A percentile compares a stretch with the other conserved stretches of the same genome.
Evolutionary conservation across 2,888 invertebrate genomes (phyloP).

Genomic region (Beris morrisii): DNA sequence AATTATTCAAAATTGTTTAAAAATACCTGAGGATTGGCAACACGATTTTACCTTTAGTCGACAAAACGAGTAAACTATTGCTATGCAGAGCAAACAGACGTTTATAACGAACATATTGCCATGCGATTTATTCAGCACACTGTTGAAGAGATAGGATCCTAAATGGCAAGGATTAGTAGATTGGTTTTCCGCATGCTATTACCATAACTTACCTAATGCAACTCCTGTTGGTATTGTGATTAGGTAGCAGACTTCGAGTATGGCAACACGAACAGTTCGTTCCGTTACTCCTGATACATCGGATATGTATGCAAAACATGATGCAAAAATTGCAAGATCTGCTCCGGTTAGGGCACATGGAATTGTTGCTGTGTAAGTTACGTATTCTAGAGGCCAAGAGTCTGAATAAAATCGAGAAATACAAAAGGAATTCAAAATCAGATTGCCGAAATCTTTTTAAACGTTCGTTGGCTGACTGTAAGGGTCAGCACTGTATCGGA

Average conservation of each 20-base stretch:
- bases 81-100: conserved; percentile 61
- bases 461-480: background rate
- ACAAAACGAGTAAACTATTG: conserved; percentile 67
- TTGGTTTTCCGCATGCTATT: background rate
- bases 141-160: conserved; percentile 68
- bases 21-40: background rate
- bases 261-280: conserved; percentile 77
- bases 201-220: conserved; percentile 63
- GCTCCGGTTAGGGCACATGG: conserved; percentile 78
- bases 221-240: conserved; percentile 83
- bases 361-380: conserved; percentile 74
- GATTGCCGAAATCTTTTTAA: background rate
- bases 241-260: conserved; percentile 80
- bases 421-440: background rate
- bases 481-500: too few relatives aligned
- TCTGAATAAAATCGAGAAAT: too few relatives aligned
- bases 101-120: conserved; percentile 75
- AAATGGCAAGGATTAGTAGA: conserved; percentile 44
- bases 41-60: conserved; percentile 58
- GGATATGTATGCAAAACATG: conserved; percentile 77
- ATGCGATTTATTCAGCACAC: conserved; percentile 66
- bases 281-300: conserved; percentile 71
- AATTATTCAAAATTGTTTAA: conserved; percentile 8
- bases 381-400: conserved; percentile 71
- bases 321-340: conserved; percentile 78